phyloP scores from a whole-genome alignment of 2,888 invertebrate species.

The Lasioglossum villosulum region DNA sequence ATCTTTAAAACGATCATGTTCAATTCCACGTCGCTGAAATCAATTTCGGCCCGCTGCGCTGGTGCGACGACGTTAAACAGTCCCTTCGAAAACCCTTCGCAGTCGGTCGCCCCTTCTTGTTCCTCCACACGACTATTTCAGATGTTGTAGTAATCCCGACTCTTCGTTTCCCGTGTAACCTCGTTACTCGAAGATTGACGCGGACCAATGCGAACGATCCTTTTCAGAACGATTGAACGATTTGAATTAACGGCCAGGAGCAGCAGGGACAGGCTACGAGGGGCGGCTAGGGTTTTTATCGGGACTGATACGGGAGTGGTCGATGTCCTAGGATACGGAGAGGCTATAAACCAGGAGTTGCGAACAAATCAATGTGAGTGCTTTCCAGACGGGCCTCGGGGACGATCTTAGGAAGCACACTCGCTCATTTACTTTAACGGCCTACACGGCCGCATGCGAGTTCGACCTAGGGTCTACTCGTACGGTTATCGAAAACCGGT shows the following conservation, averaged over 20 bases:
- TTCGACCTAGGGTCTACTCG: conserved; percentile 74
- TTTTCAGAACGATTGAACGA: conserved; percentile 72
- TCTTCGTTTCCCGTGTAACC: conserved; percentile 40
- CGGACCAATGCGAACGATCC: conserved; percentile 41
- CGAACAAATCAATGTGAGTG: conserved; percentile 83
- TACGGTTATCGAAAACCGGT: conserved; percentile 73
- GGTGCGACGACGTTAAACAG: conserved; percentile 13
- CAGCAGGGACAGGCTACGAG: conserved; percentile 20
- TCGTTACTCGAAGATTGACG: conserved; percentile 56
- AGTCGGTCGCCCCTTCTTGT: neutral
- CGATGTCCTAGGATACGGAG: conserved; percentile 62
- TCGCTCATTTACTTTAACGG: conserved; percentile 76
- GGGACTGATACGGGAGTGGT: conserved; percentile 65
- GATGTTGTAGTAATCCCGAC: conserved; percentile 21
- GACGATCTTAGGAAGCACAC: conserved; percentile 55
- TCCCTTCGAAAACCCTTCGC: neutral
- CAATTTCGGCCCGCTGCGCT: conserved; percentile 22
- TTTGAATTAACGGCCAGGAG: conserved; percentile 70
- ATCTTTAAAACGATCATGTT: conserved; percentile 4
- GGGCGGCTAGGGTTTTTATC: conserved; percentile 63
- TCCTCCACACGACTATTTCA: neutral
- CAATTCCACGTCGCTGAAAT: conserved; percentile 21
- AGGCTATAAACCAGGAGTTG: conserved; percentile 80
- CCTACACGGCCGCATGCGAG: conserved; percentile 64
- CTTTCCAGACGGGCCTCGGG: conserved; percentile 50